Percentiles rank a stretch among this genome's conserved stretches.
Evolutionary conservation across 2,797 vertebrate genomes (phyloP).

Genomic region (Danio albolineatus): DNA sequence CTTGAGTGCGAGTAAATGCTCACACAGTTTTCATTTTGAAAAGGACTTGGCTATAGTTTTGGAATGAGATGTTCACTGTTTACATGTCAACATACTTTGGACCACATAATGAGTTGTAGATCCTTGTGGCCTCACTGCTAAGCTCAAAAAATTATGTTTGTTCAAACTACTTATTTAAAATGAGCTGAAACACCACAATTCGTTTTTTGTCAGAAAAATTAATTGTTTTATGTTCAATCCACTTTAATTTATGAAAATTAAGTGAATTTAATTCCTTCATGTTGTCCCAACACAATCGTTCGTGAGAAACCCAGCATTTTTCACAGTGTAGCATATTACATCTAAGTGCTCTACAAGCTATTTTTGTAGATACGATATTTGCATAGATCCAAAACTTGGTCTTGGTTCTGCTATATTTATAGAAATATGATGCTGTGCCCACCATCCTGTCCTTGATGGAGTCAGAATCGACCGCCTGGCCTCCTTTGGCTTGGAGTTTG

Average conservation of each 20-base stretch:
- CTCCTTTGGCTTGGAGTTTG: conserved; percentile 91
- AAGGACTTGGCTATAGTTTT: not conserved
- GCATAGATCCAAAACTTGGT: not conserved
- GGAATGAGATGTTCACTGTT: conserved; percentile 1
- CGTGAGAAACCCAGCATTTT: no score
- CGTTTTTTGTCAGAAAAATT: no score
- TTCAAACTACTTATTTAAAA: no score
- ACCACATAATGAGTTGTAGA: not conserved
- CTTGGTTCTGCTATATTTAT: not conserved
- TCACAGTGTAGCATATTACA: not conserved
- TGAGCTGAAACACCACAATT: no score
- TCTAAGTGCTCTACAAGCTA: not conserved
- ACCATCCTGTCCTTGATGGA: conserved; percentile 95
- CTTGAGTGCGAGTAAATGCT: no score
- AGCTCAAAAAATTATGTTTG: no score
- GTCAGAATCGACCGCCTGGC: conserved; percentile 87
- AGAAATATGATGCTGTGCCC: conserved; percentile 60
- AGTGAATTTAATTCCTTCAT: no score
- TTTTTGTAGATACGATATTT: no score
- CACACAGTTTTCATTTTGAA: no score
- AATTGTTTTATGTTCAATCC: no score
- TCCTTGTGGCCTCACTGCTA: not conserved
- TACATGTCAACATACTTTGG: conserved; percentile 20
- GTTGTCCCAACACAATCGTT: no score
- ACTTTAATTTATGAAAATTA: no score